A percentile compares a stretch with the other conserved stretches of the same genome.
Evolutionary conservation across 1,140 invertebrate species (phyloP).

Genomic region (Zaprionus inermis): DNA sequence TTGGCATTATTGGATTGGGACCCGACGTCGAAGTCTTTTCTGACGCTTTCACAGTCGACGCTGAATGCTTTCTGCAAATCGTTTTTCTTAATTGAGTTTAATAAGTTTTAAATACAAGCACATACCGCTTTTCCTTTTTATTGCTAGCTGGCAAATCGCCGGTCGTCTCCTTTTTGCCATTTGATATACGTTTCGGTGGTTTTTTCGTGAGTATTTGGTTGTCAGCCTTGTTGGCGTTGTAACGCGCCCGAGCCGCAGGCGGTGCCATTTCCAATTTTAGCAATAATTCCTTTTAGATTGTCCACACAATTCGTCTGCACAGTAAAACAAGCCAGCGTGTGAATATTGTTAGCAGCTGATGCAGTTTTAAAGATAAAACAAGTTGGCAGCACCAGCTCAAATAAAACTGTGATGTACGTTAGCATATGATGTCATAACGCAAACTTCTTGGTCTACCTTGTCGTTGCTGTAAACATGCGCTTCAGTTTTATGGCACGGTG

Average conservation of each 20-base stretch:
- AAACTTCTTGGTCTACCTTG: not conserved
- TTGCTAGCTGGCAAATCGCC: constrained; percentile 27
- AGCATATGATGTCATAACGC: constrained; percentile 5
- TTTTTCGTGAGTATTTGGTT: constrained; percentile 74
- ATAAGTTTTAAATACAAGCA: not conserved
- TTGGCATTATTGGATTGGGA: constrained; percentile 84
- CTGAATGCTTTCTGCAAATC: constrained; percentile 35
- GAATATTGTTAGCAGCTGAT: constrained; percentile 29
- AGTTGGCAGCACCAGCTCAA: constrained; percentile 28
- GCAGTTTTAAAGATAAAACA: not conserved
- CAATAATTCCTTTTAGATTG: not conserved
- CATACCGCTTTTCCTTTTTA: constrained; percentile 64
- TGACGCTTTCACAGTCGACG: not conserved
- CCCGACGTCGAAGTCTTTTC: constrained; percentile 47
- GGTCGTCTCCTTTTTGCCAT: constrained; percentile 43
- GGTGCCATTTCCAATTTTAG: constrained; percentile 68
- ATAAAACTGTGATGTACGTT: not conserved
- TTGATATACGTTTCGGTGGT: constrained; percentile 64
- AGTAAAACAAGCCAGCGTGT: constrained; percentile 33
- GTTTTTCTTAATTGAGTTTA: not conserved
- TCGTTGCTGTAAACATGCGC: not conserved
- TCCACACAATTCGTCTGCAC: constrained; percentile 11
- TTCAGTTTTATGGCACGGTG: constrained; percentile 3
- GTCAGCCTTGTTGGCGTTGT: constrained; percentile 81
- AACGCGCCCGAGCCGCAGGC: constrained; percentile 73